A percentile compares a stretch with the other conserved stretches of the same genome.
Conservation (phyloP, 2,113 vertebrate species). For the Bothrops jararaca region DNA sequence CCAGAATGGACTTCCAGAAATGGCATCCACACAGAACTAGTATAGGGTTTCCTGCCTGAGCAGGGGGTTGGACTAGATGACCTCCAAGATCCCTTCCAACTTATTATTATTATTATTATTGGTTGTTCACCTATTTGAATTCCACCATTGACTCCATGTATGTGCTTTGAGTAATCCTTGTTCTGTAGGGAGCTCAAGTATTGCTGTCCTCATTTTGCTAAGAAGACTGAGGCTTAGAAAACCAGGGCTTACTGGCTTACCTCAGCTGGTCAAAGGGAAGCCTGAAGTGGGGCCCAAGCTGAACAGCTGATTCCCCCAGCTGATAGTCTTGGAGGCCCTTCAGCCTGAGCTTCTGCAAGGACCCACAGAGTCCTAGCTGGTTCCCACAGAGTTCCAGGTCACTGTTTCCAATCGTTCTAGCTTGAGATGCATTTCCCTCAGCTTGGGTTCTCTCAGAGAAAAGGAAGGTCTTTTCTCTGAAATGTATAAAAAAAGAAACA, state of each 20-base stretch:
- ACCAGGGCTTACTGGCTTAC: neutral
- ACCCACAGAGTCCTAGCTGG: neutral
- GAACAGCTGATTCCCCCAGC: neutral
- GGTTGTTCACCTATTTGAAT: too few relatives aligned
- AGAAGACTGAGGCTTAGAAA: neutral
- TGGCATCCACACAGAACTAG: too few relatives aligned
- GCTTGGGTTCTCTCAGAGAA: neutral
- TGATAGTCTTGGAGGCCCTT: neutral
- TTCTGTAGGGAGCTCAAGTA: neutral
- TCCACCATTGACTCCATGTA: neutral
- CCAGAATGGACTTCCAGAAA: too few relatives aligned
- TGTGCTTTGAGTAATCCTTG: neutral
- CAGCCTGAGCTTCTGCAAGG: neutral
- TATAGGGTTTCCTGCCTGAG: too few relatives aligned
- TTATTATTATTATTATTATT: too few relatives aligned
- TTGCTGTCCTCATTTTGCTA: neutral
- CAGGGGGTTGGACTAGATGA: too few relatives aligned
- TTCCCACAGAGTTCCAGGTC: neutral
- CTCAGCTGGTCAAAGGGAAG: neutral
- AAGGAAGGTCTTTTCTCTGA: neutral
- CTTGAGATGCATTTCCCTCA: neutral
- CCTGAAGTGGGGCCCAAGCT: neutral
- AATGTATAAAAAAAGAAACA: neutral
- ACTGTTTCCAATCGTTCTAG: neutral
- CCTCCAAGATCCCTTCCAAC: too few relatives aligned